Evolutionary conservation across 1,140 invertebrate species (phyloP).

Genomic region (Nylanderia fulva): DNA sequence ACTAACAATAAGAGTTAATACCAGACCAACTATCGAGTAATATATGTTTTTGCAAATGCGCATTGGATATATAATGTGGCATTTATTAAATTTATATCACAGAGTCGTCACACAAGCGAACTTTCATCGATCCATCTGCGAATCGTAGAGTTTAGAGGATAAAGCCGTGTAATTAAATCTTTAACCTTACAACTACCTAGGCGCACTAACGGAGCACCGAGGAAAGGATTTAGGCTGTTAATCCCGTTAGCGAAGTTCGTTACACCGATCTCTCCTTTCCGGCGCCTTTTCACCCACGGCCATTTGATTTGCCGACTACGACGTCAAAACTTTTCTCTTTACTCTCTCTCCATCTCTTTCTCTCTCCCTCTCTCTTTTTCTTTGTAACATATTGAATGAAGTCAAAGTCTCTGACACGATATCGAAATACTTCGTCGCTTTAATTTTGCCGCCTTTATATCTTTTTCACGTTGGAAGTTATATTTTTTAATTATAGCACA

Average conservation of each 20-base stretch:
- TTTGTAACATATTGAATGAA: slow-evolving; percentile 44
- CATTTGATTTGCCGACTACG: slow-evolving; percentile 62
- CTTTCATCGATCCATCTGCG: slow-evolving; percentile 68
- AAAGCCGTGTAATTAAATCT: slow-evolving; percentile 74
- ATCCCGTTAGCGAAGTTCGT: slow-evolving; percentile 73
- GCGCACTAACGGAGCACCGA: slow-evolving; percentile 34
- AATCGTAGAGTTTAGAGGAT: slow-evolving; percentile 68
- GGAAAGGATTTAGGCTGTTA: slow-evolving; percentile 68
- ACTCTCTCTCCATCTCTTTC: neutral
- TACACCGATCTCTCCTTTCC: slow-evolving; percentile 70
- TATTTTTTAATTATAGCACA: slow-evolving; percentile 18
- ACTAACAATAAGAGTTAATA: no score
- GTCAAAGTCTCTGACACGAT: slow-evolving; percentile 29
- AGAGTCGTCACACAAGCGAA: slow-evolving; percentile 44
- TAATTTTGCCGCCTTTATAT: slow-evolving; percentile 29
- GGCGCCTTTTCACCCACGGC: slow-evolving; percentile 51
- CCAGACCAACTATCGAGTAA: no score
- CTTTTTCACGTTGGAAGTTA: neutral
- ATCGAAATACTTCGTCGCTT: slow-evolving; percentile 47
- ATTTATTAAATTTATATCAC: slow-evolving; percentile 42
- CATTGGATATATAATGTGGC: neutral
- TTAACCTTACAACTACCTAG: slow-evolving; percentile 65
- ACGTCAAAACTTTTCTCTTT: slow-evolving; percentile 67
- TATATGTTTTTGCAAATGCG: neutral
- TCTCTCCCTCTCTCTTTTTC: neutral